These are phyloP conservation scores for Prolemur simus DNA, from an alignment of 2,113 vertebrate genomes.

Conservation along the genomic window DNA sequence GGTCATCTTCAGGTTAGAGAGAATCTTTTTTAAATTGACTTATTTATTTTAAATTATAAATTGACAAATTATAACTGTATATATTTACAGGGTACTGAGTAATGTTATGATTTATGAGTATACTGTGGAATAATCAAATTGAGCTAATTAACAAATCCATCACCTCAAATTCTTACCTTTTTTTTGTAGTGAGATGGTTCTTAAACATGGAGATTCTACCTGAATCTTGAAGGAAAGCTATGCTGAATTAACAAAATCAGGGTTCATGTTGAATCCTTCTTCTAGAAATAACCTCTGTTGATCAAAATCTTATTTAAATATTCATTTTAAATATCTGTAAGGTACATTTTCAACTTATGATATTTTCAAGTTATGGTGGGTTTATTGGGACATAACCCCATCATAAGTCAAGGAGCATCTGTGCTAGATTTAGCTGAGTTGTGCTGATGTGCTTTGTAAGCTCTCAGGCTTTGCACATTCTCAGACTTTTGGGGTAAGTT, in stretches of 20 bases:
- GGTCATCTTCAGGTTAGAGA: background rate
- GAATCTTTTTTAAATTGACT: background rate
- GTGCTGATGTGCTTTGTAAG: conserved; percentile 57
- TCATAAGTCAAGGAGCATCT: background rate
- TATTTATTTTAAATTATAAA: background rate
- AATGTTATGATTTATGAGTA: background rate
- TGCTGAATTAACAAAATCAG: background rate
- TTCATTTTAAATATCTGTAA: background rate
- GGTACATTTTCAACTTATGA: background rate
- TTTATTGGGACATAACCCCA: background rate
- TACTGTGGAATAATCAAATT: too few relatives aligned
- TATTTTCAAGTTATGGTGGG: background rate
- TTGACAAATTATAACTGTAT: background rate
- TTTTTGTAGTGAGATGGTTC: background rate
- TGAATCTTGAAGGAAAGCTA: background rate
- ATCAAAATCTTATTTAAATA: background rate
- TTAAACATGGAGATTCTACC: background rate
- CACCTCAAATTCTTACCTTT: background rate
- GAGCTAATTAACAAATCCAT: background rate
- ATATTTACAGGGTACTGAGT: background rate
- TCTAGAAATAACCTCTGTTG: background rate
- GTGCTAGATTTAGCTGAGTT: background rate
- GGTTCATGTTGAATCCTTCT: background rate
- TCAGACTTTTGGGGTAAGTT: conserved; percentile 49
- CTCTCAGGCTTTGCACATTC: conserved; percentile 54